Conservation (phyloP, 2,888 invertebrate species). For the Drosophila bunnanda region DNA sequence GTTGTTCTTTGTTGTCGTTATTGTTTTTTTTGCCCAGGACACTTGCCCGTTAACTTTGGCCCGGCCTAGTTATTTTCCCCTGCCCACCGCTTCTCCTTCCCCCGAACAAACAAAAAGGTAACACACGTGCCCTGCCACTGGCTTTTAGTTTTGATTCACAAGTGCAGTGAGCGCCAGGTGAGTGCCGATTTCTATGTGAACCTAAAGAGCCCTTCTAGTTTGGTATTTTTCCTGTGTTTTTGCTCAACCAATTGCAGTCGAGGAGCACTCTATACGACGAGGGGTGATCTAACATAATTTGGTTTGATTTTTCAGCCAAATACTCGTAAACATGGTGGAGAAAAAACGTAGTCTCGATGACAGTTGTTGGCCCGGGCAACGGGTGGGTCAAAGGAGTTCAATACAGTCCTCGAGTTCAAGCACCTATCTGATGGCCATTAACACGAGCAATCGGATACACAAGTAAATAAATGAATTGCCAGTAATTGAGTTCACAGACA, state of each 20-base stretch:
- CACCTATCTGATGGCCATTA: conserved; percentile 14
- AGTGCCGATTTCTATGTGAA: conserved; percentile 39
- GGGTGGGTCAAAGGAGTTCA: conserved; percentile 37
- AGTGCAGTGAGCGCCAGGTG: conserved; percentile 50
- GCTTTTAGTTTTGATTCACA: conserved; percentile 55
- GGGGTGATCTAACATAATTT: conserved; percentile 24
- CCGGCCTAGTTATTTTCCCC: conserved; percentile 32
- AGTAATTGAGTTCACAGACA: conserved; percentile 9
- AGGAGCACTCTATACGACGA: conserved; percentile 21
- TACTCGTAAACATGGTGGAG: conserved; percentile 8
- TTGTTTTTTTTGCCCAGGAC: conserved; percentile 22
- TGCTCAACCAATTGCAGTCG: conserved; percentile 36
- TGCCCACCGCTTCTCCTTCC: not conserved
- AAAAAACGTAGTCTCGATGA: conserved; percentile 29
- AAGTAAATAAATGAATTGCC: conserved; percentile 22
- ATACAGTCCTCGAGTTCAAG: conserved; percentile 22
- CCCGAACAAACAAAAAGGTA: conserved; percentile 5
- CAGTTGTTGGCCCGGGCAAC: conserved; percentile 35
- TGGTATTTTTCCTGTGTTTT: conserved; percentile 12
- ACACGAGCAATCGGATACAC: conserved; percentile 14
- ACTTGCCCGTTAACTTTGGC: conserved; percentile 29
- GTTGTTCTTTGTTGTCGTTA: conserved; percentile 9
- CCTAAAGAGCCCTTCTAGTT: conserved; percentile 17
- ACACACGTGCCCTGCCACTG: conserved; percentile 21
- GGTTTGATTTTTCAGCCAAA: conserved; percentile 25